Evolutionary conservation across 2,888 invertebrate species (phyloP).

Genomic region (Clunio marinus): DNA sequence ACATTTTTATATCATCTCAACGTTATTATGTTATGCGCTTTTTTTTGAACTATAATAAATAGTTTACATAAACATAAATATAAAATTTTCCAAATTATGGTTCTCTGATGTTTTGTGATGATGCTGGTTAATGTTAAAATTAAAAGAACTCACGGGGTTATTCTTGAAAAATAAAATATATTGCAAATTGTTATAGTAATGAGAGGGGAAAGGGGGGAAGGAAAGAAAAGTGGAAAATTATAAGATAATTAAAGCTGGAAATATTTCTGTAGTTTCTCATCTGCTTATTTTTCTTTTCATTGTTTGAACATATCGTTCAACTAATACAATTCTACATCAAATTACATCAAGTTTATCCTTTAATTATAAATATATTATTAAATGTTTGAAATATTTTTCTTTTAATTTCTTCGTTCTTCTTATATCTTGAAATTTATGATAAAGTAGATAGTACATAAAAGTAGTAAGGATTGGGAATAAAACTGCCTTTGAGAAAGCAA

Average conservation of each 20-base stretch:
- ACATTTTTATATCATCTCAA: constrained; percentile 22
- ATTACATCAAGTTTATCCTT: constrained; percentile 36
- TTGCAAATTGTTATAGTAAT: background rate
- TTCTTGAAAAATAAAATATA: constrained; percentile 4
- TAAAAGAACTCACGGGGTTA: background rate
- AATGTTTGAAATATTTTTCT: background rate
- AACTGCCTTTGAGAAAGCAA: constrained; percentile 6
- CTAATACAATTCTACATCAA: constrained; percentile 38
- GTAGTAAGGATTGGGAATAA: too few relatives aligned
- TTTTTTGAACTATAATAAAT: constrained; percentile 7
- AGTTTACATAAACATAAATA: constrained; percentile 8
- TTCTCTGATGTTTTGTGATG: constrained; percentile 4
- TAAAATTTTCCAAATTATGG: constrained; percentile 11
- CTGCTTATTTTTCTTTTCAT: background rate
- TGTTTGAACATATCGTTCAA: constrained; percentile 20
- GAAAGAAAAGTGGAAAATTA: background rate
- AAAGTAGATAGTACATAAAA: constrained; percentile 26
- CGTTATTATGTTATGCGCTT: background rate
- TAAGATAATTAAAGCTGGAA: background rate
- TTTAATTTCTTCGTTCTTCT: background rate
- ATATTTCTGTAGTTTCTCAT: background rate
- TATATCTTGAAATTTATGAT: too few relatives aligned
- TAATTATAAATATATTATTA: constrained; percentile 20
- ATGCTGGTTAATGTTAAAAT: constrained; percentile 16
- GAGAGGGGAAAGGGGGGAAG: background rate